phyloP scores from a whole-genome alignment of 2,797 vertebrate genomes.

The Gephyroberyx darwinii region DNA sequence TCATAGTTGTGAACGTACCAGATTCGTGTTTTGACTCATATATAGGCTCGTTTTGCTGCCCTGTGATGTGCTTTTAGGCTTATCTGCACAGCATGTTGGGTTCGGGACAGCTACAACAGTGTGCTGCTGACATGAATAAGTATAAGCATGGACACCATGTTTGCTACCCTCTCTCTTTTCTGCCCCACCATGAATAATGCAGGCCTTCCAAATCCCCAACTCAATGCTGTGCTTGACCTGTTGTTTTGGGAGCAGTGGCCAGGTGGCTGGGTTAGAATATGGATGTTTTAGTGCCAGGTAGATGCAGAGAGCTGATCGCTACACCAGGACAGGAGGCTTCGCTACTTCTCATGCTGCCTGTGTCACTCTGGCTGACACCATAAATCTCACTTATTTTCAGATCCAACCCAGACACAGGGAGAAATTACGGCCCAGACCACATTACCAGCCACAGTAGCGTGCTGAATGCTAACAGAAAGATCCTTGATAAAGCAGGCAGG shows the following conservation, averaged over 20 bases:
- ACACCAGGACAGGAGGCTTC: slow-evolving; percentile 48
- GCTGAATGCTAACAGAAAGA: slow-evolving; percentile 80
- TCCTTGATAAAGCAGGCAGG: slow-evolving; percentile 75
- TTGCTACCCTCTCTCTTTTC: slow-evolving; percentile 29
- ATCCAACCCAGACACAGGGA: slow-evolving; percentile 75
- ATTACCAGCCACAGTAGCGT: slow-evolving; percentile 72
- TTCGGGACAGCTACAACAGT: slow-evolving; percentile 14
- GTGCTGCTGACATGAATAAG: slow-evolving; percentile 17
- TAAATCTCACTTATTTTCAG: slow-evolving; percentile 87
- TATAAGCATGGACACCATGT: slow-evolving; percentile 29
- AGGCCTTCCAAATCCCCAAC: slow-evolving; percentile 38
- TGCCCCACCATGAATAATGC: slow-evolving; percentile 54
- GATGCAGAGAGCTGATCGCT: slow-evolving; percentile 58
- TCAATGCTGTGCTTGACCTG: slow-evolving; percentile 57
- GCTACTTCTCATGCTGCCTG: slow-evolving; percentile 78
- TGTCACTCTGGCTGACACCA: slow-evolving; percentile 82
- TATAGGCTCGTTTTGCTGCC: slow-evolving; percentile 7
- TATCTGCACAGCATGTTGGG: slow-evolving; percentile 13
- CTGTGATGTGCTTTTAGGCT: slow-evolving; percentile 13
- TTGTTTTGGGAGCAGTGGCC: slow-evolving; percentile 55
- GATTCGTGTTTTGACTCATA: slow-evolving; percentile 11
- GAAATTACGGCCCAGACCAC: slow-evolving; percentile 79
- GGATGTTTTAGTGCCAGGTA: slow-evolving; percentile 51
- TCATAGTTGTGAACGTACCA: slow-evolving; percentile 19
- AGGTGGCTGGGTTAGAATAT: slow-evolving; percentile 50